phyloP scores from a whole-genome alignment of 2,888 invertebrate species.

The Pterostichus niger region DNA sequence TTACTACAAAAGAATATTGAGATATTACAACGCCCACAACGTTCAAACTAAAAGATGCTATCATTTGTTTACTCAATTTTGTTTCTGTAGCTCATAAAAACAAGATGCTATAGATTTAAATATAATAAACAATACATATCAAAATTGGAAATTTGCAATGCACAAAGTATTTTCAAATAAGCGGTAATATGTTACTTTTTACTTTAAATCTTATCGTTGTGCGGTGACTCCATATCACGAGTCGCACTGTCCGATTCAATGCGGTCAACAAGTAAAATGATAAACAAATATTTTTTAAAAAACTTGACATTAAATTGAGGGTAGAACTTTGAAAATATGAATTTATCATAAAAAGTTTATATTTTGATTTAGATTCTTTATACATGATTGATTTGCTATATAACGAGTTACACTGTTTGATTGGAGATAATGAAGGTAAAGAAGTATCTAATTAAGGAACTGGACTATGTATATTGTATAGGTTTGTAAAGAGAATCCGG shows the following conservation, averaged over 20 bases:
- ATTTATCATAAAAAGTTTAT: too few relatives aligned
- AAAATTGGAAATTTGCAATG: background rate
- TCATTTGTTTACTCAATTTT: constrained; percentile 2
- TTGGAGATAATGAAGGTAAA: constrained; percentile 5
- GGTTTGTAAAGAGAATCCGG: too few relatives aligned
- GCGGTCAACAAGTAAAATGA: too few relatives aligned
- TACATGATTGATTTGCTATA: too few relatives aligned
- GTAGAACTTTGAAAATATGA: too few relatives aligned
- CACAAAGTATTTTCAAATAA: constrained; percentile 6
- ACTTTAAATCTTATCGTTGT: background rate
- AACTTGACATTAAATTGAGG: too few relatives aligned
- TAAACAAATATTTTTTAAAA: too few relatives aligned
- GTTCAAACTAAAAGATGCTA: background rate
- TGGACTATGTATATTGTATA: too few relatives aligned
- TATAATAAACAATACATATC: background rate
- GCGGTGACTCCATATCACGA: background rate
- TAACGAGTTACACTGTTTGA: too few relatives aligned
- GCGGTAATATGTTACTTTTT: background rate
- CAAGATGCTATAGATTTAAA: background rate
- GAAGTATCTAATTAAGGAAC: background rate
- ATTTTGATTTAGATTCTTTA: too few relatives aligned
- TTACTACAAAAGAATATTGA: background rate
- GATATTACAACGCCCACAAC: background rate
- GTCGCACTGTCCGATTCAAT: too few relatives aligned
- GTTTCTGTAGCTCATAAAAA: background rate